Evolutionary conservation across 1,140 invertebrate species (phyloP).

Genomic region (Pissodes strobi): DNA sequence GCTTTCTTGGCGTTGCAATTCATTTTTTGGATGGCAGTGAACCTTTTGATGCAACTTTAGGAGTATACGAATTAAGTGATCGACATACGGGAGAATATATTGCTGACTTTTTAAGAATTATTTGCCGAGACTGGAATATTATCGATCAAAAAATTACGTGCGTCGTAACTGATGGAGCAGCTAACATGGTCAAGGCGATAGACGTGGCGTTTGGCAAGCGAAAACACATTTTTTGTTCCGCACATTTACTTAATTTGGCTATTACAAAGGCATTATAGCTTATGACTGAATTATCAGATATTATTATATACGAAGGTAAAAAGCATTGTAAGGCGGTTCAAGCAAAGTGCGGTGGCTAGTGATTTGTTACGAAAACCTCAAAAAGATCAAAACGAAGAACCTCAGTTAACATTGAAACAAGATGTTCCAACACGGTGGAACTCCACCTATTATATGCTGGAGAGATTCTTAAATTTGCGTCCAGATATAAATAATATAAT

Average conservation of each 20-base stretch:
- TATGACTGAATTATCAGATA: not conserved
- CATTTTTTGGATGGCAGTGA: conserved; percentile 1
- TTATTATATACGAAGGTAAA: not conserved
- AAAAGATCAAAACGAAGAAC: not conserved
- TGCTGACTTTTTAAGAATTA: not conserved
- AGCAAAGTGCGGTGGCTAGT: conserved; percentile 1
- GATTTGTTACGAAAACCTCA: conserved; percentile 1
- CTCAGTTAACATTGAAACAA: too few relatives aligned
- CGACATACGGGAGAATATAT: conserved; percentile 5
- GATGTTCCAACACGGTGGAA: too few relatives aligned
- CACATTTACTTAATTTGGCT: not conserved
- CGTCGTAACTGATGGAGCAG: too few relatives aligned
- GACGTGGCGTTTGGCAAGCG: not conserved
- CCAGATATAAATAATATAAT: too few relatives aligned
- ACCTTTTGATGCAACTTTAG: not conserved
- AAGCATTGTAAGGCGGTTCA: not conserved
- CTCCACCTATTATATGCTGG: too few relatives aligned
- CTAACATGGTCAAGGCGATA: too few relatives aligned
- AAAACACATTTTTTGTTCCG: not conserved
- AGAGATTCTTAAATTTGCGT: too few relatives aligned
- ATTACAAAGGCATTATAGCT: not conserved
- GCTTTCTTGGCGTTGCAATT: not conserved
- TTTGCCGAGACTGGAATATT: not conserved
- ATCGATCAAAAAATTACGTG: not conserved
- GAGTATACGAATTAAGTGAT: conserved; percentile 5